These are phyloP conservation scores for Cryptus viduatorius DNA, from an alignment of 2,888 invertebrate genomes.

Conservation along the genomic window DNA sequence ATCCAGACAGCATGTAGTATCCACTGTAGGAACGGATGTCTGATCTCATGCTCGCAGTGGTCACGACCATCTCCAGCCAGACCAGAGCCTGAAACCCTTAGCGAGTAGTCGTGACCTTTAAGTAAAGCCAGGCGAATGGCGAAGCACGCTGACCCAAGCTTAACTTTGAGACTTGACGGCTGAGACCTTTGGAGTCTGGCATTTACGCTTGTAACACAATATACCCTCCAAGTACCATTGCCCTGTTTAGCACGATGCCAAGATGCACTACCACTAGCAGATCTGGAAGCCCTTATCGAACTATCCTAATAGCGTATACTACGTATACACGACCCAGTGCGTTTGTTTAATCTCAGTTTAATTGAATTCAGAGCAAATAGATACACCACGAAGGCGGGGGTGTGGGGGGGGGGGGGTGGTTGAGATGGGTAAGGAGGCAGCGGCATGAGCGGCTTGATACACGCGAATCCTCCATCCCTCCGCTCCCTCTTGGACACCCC, in stretches of 20 bases:
- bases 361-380: slow-evolving; percentile 64
- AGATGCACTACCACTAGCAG: neutral
- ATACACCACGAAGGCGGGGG: neutral
- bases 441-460: neutral
- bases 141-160: slow-evolving; percentile 31
- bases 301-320: slow-evolving; percentile 23
- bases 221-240: neutral
- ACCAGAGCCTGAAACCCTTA: slow-evolving; percentile 25
- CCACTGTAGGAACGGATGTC: neutral
- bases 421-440: too few species aligned
- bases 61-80: slow-evolving; percentile 10
- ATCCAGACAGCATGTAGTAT: neutral
- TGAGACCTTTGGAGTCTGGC: slow-evolving; percentile 5
- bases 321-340: slow-evolving; percentile 23
- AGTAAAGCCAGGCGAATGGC: slow-evolving; percentile 32
- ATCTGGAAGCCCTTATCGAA: slow-evolving; percentile 29
- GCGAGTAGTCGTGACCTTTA: slow-evolving; percentile 51
- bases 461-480: slow-evolving; percentile 8
- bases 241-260: slow-evolving; percentile 2
- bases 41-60: neutral
- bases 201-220: neutral
- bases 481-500: neutral
- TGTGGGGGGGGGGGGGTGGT: too few species aligned
- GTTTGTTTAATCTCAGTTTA: slow-evolving; percentile 65
- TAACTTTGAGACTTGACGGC: slow-evolving; percentile 46